Evolutionary conservation across 1,140 invertebrate genomes (phyloP).

Genomic region (Diorhabda elongata): DNA sequence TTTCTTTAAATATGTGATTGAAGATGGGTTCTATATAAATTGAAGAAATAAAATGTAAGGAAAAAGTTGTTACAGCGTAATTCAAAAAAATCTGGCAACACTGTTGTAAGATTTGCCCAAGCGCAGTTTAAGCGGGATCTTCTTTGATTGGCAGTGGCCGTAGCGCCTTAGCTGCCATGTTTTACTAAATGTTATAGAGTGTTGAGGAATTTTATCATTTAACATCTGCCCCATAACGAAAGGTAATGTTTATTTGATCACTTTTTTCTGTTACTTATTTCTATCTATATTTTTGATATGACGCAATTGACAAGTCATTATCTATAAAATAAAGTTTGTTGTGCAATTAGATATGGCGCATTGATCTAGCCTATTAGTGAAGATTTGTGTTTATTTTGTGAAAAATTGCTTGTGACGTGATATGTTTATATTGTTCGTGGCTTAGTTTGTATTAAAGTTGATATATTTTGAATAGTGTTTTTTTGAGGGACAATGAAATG

Average conservation of each 20-base stretch:
- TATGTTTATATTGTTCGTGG: background rate
- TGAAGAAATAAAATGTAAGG: too few relatives aligned
- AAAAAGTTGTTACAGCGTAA: background rate
- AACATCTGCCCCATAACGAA: constrained; percentile 13
- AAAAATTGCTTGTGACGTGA: background rate
- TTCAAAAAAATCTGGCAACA: background rate
- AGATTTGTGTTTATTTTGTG: background rate
- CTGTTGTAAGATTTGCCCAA: constrained; percentile 20
- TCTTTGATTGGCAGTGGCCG: constrained; percentile 34
- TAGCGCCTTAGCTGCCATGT: constrained; percentile 37
- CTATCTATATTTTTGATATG: background rate
- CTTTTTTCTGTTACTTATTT: background rate
- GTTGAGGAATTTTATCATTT: constrained; percentile 26
- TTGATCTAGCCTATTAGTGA: background rate
- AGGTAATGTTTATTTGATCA: constrained; percentile 14
- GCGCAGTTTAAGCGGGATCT: constrained; percentile 35
- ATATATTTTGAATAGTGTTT: background rate
- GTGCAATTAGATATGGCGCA: constrained; percentile 18
- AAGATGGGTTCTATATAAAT: too few relatives aligned
- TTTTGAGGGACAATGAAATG: background rate
- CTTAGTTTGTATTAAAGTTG: too few relatives aligned
- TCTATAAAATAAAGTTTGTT: constrained; percentile 5
- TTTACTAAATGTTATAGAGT: constrained; percentile 33
- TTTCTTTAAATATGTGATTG: too few relatives aligned
- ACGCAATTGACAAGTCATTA: too few relatives aligned